Percentiles rank a stretch among this genome's conserved stretches.
Conservation (phyloP, 2,797 vertebrate species). For the Centroberyx gerrardi region DNA sequence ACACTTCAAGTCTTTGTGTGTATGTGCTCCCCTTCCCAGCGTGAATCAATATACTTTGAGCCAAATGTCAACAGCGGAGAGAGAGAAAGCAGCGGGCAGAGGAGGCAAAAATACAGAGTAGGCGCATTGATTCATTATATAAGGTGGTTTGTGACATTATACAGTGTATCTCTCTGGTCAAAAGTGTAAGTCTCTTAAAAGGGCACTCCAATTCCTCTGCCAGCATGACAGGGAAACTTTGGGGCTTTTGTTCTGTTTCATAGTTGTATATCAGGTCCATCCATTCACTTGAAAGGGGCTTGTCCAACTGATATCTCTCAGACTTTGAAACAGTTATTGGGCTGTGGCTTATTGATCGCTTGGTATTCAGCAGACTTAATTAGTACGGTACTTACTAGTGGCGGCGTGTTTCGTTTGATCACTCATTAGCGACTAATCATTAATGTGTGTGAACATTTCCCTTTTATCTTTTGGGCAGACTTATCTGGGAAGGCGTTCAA, state of each 20-base stretch:
- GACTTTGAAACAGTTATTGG: slow-evolving; percentile 20
- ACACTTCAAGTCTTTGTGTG: slow-evolving; percentile 38
- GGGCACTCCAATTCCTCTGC: slow-evolving; percentile 73
- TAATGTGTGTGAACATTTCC: slow-evolving; percentile 69
- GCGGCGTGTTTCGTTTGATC: slow-evolving; percentile 71
- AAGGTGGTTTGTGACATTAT: slow-evolving; percentile 78
- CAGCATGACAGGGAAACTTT: slow-evolving; percentile 46
- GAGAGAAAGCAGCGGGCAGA: slow-evolving; percentile 56
- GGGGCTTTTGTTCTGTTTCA: slow-evolving; percentile 36
- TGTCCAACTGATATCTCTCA: slow-evolving; percentile 19
- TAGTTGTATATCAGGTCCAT: slow-evolving; percentile 14
- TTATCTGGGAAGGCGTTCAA: slow-evolving; percentile 53
- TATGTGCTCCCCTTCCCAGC: slow-evolving; percentile 51
- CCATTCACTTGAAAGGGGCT: slow-evolving; percentile 13
- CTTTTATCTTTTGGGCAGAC: slow-evolving; percentile 62
- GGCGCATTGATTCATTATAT: slow-evolving; percentile 77
- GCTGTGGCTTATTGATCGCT: slow-evolving; percentile 57
- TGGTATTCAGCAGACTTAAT: slow-evolving; percentile 61
- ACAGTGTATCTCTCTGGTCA: slow-evolving; percentile 66
- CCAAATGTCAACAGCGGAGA: slow-evolving; percentile 79
- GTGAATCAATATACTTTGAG: slow-evolving; percentile 77
- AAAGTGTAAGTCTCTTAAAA: slow-evolving; percentile 76
- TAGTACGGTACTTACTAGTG: slow-evolving; percentile 55
- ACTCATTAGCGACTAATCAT: slow-evolving; percentile 73
- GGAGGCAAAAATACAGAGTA: slow-evolving; percentile 65